Conservation (phyloP, 2,888 invertebrate genomes). For the Idaea dimidiata region DNA sequence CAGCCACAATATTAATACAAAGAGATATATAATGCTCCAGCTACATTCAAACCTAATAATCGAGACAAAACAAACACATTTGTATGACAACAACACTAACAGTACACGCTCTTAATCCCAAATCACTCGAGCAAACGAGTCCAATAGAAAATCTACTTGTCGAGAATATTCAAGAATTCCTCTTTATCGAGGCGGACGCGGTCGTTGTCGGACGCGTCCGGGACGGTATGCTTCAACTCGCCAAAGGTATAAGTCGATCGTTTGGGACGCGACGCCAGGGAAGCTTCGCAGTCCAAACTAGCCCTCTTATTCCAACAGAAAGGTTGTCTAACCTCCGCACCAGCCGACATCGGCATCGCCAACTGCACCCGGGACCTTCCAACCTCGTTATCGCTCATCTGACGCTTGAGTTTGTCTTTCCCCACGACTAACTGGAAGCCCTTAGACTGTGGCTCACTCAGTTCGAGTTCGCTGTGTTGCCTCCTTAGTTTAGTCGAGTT, state of each 20-base stretch:
- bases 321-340: constrained; percentile 63
- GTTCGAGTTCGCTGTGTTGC: constrained; percentile 63
- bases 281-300: constrained; percentile 55
- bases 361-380: constrained; percentile 57
- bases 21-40: no score
- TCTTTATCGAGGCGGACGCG: constrained; percentile 60
- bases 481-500: constrained; percentile 50
- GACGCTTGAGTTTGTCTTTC: constrained; percentile 65
- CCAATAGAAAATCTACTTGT: constrained; percentile 50
- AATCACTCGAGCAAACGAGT: constrained; percentile 33
- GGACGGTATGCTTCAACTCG: constrained; percentile 71
- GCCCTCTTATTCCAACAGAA: constrained; percentile 64
- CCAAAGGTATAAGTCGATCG: constrained; percentile 68
- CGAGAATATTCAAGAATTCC: constrained; percentile 67
- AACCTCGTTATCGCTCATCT: constrained; percentile 69
- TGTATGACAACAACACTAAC: no score
- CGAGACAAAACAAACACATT: no score
- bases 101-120: no score
- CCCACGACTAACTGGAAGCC: constrained; percentile 69
- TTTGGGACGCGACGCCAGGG: constrained; percentile 35
- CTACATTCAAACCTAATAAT: no score
- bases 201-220: constrained; percentile 53
- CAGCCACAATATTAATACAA: no score
- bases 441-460: constrained; percentile 42
- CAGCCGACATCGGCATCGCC: constrained; percentile 76